phyloP scores from a whole-genome alignment of 1,140 invertebrate genomes.

The Aphis gossypii region DNA sequence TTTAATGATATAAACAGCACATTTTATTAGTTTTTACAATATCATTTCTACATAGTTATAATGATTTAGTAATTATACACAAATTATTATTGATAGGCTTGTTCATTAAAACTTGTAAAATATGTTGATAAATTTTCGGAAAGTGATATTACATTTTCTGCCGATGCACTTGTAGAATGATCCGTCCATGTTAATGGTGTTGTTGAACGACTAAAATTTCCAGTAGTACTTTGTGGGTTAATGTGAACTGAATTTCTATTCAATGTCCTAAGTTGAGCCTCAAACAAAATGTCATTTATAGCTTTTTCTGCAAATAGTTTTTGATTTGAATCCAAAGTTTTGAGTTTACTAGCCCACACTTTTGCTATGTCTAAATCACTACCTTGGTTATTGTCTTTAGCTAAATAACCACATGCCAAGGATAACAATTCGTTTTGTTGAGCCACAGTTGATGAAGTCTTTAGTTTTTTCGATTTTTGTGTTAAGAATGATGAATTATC shows the following conservation, averaged over 20 bases:
- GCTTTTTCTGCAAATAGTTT: conserved; percentile 59
- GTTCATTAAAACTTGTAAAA: conserved; percentile 23
- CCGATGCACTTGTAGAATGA: conserved; percentile 24
- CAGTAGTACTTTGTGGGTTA: conserved; percentile 58
- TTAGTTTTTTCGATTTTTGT: conserved; percentile 41
- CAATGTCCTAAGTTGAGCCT: conserved; percentile 56
- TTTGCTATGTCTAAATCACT: conserved; percentile 2
- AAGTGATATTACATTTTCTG: not conserved
- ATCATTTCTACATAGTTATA: not conserved
- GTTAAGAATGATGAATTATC: not conserved
- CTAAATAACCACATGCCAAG: conserved; percentile 28
- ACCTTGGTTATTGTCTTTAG: conserved; percentile 32
- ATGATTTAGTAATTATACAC: not conserved
- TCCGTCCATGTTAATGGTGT: conserved; percentile 49
- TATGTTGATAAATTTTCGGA: not conserved
- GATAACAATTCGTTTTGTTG: conserved; percentile 35
- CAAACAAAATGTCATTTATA: conserved; percentile 60
- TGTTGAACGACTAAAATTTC: conserved; percentile 42
- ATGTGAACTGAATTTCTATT: conserved; percentile 58
- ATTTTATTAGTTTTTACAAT: conserved; percentile 32
- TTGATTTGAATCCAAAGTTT: conserved; percentile 54
- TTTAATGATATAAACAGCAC: conserved; percentile 20
- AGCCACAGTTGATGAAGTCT: not conserved
- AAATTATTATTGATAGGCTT: not conserved
- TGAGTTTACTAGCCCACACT: conserved; percentile 26